Conservation (phyloP, 2,888 invertebrate genomes). For the Drosophila neotestacea region DNA sequence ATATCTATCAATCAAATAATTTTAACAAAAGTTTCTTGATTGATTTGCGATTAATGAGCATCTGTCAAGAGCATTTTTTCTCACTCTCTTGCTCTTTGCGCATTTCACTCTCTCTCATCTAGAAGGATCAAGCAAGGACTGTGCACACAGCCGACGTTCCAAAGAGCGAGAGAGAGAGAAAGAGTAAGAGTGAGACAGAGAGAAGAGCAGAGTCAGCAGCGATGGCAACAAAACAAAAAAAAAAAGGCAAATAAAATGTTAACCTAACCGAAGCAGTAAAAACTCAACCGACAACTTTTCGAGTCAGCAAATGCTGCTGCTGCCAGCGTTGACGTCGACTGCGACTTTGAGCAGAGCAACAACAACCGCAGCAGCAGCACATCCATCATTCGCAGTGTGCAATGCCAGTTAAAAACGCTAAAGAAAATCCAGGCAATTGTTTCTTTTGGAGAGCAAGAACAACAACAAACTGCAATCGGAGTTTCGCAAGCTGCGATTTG, state of each 20-base stretch:
- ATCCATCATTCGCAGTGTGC: slow-evolving; percentile 71
- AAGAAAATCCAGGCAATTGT: slow-evolving; percentile 55
- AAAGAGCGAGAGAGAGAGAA: slow-evolving; percentile 16
- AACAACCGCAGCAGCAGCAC: slow-evolving; percentile 46
- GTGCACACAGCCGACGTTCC: slow-evolving; percentile 2
- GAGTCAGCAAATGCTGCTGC: slow-evolving; percentile 48
- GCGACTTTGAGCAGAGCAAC: slow-evolving; percentile 20
- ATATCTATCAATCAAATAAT: slow-evolving; percentile 5
- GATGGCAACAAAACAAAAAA: slow-evolving; percentile 28
- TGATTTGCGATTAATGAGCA: slow-evolving; percentile 21
- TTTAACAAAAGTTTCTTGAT: neutral
- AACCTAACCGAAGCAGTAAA: slow-evolving; percentile 68
- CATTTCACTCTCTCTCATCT: neutral
- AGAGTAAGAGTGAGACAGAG: slow-evolving; percentile 18
- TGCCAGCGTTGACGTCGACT: slow-evolving; percentile 17
- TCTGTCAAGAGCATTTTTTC: slow-evolving; percentile 18
- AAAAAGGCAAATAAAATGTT: slow-evolving; percentile 67
- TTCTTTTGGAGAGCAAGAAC: slow-evolving; percentile 42
- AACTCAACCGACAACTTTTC: slow-evolving; percentile 77
- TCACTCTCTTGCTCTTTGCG: neutral
- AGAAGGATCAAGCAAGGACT: slow-evolving; percentile 53
- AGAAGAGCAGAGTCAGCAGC: slow-evolving; percentile 43
- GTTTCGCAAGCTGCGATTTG: slow-evolving; percentile 45
- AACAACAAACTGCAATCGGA: slow-evolving; percentile 37
- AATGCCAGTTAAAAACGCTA: slow-evolving; percentile 42